phyloP scores from a whole-genome alignment of 2,888 invertebrate genomes.

The Tineola bisselliella region DNA sequence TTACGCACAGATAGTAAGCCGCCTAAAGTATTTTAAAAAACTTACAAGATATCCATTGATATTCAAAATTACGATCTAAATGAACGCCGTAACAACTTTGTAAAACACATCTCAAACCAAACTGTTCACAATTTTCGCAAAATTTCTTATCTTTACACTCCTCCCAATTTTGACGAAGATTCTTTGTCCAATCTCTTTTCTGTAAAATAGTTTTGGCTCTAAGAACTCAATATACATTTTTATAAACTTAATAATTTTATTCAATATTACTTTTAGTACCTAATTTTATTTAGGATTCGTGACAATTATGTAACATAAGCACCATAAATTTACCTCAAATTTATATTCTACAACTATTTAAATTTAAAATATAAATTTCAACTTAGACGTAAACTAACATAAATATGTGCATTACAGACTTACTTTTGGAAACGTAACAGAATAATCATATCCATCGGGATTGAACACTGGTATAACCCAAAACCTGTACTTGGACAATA shows the following conservation, averaged over 20 bases:
- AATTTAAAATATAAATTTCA: too few species aligned
- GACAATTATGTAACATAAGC: too few species aligned
- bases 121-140: conserved; percentile 34
- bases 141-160: conserved; percentile 32
- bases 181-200: conserved; percentile 53
- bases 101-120: conserved; percentile 44
- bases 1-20: too few species aligned
- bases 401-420: too few species aligned
- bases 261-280: too few species aligned
- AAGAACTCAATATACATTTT: too few species aligned
- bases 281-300: too few species aligned
- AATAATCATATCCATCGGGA: conserved; percentile 59
- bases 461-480: conserved; percentile 59
- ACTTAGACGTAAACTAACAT: too few species aligned
- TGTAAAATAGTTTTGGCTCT: conserved; percentile 22
- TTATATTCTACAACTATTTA: too few species aligned
- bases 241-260: too few species aligned
- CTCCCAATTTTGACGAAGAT: conserved; percentile 51
- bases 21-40: not conserved
- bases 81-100: conserved; percentile 54
- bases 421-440: conserved; percentile 56
- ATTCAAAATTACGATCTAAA: conserved; percentile 58
- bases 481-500: conserved; percentile 47
- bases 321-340: too few species aligned
- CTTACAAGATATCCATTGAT: conserved; percentile 58